Percentiles rank a stretch among this genome's conserved stretches.
phyloP scores from a whole-genome alignment of 1,140 invertebrate genomes.

The Dendrolimus kikuchii region DNA sequence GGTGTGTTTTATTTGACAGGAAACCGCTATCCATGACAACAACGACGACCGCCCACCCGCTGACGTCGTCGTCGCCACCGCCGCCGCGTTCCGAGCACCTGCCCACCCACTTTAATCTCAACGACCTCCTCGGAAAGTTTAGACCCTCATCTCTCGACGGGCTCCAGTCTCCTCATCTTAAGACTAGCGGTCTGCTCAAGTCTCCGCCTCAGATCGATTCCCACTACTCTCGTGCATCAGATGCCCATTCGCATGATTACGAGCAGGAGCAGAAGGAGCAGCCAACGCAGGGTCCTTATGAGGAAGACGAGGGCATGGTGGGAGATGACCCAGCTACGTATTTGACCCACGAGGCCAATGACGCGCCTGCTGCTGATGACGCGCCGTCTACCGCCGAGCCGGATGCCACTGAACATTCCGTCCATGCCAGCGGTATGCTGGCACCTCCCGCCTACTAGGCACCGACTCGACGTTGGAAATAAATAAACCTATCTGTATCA shows the following conservation, averaged over 20 bases:
- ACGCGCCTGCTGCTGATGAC: constrained; percentile 49
- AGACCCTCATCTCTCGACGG: constrained; percentile 68
- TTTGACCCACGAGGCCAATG: constrained; percentile 38
- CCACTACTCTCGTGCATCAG: constrained; percentile 64
- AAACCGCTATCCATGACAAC: constrained; percentile 71
- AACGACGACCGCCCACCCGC: constrained; percentile 68
- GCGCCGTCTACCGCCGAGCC: constrained; percentile 73
- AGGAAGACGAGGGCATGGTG: constrained; percentile 66
- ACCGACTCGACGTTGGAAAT: constrained; percentile 36
- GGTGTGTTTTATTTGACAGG: constrained; percentile 37
- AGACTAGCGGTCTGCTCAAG: constrained; percentile 52
- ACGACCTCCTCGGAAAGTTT: constrained; percentile 67
- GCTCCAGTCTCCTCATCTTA: constrained; percentile 65
- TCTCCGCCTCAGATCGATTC: constrained; percentile 64
- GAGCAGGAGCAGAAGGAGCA: constrained; percentile 59
- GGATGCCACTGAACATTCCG: constrained; percentile 69
- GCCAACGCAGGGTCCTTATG: constrained; percentile 71
- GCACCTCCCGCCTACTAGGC: constrained; percentile 67
- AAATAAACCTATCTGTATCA: constrained; percentile 20
- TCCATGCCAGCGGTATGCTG: constrained; percentile 70
- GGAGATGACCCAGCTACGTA: constrained; percentile 70
- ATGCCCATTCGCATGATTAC: constrained; percentile 55
- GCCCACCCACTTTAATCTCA: constrained; percentile 66
- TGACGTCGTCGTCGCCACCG: constrained; percentile 66
- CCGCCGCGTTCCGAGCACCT: constrained; percentile 68